Percentiles rank a stretch among this genome's conserved stretches.
These are phyloP conservation scores for Gymnothorax javanicus DNA, from an alignment of 2,797 vertebrate genomes.

Conservation along the genomic window DNA sequence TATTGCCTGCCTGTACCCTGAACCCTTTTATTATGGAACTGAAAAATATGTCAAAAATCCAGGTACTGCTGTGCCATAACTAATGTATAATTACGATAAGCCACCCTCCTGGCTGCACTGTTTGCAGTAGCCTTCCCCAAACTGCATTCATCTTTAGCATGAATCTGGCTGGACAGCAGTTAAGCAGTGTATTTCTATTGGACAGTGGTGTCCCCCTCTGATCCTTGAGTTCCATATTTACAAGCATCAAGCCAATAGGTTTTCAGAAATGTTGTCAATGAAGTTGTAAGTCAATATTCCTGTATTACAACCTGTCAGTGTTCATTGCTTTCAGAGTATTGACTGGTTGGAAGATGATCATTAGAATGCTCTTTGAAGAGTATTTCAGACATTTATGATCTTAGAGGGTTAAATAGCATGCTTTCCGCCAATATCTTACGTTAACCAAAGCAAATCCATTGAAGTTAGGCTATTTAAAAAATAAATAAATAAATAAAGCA, in stretches of 20 bases:
- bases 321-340: too few relatives aligned
- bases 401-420: background rate
- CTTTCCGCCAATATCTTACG: background rate
- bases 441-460: background rate
- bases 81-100: background rate
- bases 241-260: too few relatives aligned
- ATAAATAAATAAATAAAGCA: background rate
- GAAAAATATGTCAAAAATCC: slow-evolving; percentile 18
- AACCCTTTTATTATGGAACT: slow-evolving; percentile 4
- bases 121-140: background rate
- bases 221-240: background rate
- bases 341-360: too few relatives aligned
- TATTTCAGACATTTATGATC: too few relatives aligned
- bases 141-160: background rate
- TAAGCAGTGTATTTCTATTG: background rate
- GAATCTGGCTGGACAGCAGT: background rate
- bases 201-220: background rate
- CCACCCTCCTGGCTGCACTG: background rate
- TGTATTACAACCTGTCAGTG: too few relatives aligned
- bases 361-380: too few relatives aligned
- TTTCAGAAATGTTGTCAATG: too few relatives aligned
- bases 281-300: too few relatives aligned
- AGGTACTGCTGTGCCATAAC: slow-evolving; percentile 22
- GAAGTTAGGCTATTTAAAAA: background rate
- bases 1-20: background rate